Percentiles rank a stretch among this genome's conserved stretches.
phyloP scores from a whole-genome alignment of 92 coral and sea anemone genomes.

The Heliopora coerulea region DNA sequence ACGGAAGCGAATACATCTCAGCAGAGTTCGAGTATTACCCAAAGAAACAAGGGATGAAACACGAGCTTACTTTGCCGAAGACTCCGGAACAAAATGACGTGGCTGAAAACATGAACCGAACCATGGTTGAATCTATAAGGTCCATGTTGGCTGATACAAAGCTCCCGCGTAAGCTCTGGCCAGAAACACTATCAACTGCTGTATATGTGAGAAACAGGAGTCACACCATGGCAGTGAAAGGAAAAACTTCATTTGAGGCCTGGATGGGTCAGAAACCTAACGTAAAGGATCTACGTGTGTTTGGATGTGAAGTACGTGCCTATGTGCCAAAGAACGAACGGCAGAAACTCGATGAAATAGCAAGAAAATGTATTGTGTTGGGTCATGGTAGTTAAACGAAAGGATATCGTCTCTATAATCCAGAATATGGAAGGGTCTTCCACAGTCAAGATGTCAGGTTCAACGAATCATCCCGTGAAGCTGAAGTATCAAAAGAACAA shows the following conservation, averaged over 20 bases:
- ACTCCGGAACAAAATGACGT: constrained; percentile 63
- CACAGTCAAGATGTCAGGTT: constrained; percentile 46
- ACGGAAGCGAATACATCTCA: constrained; percentile 48
- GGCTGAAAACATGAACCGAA: constrained; percentile 65
- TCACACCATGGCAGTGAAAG: constrained; percentile 49
- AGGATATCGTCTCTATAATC: constrained; percentile 44
- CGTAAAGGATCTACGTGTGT: constrained; percentile 44
- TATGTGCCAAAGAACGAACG: constrained; percentile 58
- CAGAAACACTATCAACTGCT: constrained; percentile 61
- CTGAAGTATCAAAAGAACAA: constrained; percentile 5
- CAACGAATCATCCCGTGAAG: constrained; percentile 23
- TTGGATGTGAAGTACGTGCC: constrained; percentile 49
- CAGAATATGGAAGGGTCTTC: constrained; percentile 23
- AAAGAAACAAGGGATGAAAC: constrained; percentile 49
- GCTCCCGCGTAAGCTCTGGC: constrained; percentile 60
- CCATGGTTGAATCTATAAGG: constrained; percentile 50
- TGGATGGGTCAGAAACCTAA: constrained; percentile 58
- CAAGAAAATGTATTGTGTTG: constrained; percentile 37
- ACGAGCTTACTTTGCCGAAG: constrained; percentile 53
- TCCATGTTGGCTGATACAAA: constrained; percentile 55
- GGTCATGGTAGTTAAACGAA: constrained; percentile 29
- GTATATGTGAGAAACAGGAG: constrained; percentile 58
- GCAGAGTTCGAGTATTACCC: constrained; percentile 40
- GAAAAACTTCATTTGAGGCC: constrained; percentile 56
- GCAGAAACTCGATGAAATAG: constrained; percentile 48